Percentiles rank a stretch among this genome's conserved stretches.
These are phyloP conservation scores for Ciconia nigra DNA, from an alignment of 2,797 vertebrate genomes.

Conservation along the genomic window DNA sequence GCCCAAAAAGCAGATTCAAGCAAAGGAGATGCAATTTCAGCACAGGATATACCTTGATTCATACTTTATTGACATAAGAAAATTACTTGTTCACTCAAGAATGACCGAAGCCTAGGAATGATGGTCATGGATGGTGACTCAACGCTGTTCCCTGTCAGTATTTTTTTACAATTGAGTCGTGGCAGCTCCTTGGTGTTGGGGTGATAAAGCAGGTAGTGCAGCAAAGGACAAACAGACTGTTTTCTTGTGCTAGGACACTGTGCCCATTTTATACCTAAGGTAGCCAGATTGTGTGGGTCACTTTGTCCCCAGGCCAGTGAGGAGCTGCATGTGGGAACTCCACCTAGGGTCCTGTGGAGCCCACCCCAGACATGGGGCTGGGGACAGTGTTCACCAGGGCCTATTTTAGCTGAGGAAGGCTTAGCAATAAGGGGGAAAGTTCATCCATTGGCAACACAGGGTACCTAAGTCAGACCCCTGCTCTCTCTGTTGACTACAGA, in stretches of 20 bases:
- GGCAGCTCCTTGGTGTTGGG: background rate
- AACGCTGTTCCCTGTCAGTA: background rate
- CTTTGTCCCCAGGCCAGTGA: background rate
- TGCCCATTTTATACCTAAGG: background rate
- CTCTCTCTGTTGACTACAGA: background rate
- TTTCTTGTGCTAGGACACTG: background rate
- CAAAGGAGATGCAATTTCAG: conserved; percentile 6
- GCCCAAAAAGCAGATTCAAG: background rate
- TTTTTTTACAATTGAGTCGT: background rate
- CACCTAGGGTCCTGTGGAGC: background rate
- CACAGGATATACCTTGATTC: background rate
- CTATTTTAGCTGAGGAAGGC: background rate
- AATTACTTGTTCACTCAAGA: background rate
- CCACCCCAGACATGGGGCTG: background rate
- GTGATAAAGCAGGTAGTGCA: background rate
- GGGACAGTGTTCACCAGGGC: background rate
- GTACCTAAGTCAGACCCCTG: background rate
- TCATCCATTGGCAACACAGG: background rate
- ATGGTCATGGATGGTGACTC: background rate
- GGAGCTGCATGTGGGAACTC: fast-evolving
- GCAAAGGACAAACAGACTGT: background rate
- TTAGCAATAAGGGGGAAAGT: background rate
- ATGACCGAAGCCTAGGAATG: background rate
- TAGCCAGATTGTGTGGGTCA: background rate
- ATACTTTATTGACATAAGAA: background rate